A percentile compares a stretch with the other conserved stretches of the same genome.
Evolutionary conservation across 2,797 vertebrate genomes (phyloP).

Genomic region (Leptodactylus fallax): DNA sequence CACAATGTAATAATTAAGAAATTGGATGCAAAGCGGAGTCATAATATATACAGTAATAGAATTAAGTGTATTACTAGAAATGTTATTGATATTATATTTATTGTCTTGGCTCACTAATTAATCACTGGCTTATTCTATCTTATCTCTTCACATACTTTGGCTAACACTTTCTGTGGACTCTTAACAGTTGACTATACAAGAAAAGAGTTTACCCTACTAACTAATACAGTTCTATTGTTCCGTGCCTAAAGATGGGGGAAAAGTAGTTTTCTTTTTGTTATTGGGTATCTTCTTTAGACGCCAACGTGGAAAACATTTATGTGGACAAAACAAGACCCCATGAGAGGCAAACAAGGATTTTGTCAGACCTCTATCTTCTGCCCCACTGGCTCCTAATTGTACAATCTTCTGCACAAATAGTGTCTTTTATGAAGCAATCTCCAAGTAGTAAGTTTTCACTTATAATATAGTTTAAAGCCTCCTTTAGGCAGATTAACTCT

Average conservation of each 20-base stretch:
- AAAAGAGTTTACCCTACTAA: slow-evolving; percentile 4
- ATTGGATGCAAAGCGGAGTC: too few relatives aligned
- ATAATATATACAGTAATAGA: too few relatives aligned
- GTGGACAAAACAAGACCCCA: slow-evolving; percentile 68
- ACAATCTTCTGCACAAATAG: slow-evolving; percentile 78
- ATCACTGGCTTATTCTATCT: too few relatives aligned
- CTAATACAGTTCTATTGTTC: slow-evolving; percentile 55
- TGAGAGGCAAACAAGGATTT: slow-evolving; percentile 72
- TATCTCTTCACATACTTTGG: background rate
- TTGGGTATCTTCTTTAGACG: slow-evolving; percentile 68
- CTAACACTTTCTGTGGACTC: background rate
- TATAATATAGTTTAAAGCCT: slow-evolving; percentile 72
- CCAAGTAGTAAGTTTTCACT: slow-evolving; percentile 77
- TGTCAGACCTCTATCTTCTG: slow-evolving; percentile 73
- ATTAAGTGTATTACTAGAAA: too few relatives aligned
- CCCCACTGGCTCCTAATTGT: slow-evolving; percentile 70
- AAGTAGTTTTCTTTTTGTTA: slow-evolving; percentile 62
- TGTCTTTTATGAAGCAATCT: slow-evolving; percentile 72
- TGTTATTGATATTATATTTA: too few relatives aligned
- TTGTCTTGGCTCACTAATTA: too few relatives aligned
- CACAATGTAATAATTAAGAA: too few relatives aligned
- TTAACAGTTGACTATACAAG: slow-evolving; percentile 20
- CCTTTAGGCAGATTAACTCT: slow-evolving; percentile 75
- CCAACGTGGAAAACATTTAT: slow-evolving; percentile 71
- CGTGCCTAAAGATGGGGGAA: slow-evolving; percentile 67